Percentiles rank a stretch among this genome's conserved stretches.
Conservation (phyloP, 2,888 invertebrate genomes). For the Sturmia bella region DNA sequence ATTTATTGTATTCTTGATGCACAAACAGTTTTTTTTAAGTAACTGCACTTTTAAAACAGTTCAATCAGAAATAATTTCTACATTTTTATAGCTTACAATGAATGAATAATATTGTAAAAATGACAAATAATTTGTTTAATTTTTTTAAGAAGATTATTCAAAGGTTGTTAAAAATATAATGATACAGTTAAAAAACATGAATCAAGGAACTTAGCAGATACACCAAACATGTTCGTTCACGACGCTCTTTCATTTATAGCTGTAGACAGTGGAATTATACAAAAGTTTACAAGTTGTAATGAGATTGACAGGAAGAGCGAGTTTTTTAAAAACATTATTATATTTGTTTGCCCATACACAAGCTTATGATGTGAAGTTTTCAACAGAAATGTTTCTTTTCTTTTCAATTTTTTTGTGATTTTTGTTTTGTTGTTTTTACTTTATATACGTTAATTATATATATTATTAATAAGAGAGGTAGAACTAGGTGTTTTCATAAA, state of each 20-base stretch:
- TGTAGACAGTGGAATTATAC: constrained; percentile 15
- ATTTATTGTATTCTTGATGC: constrained; percentile 49
- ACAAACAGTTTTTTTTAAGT: constrained; percentile 49
- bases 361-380: constrained; percentile 40
- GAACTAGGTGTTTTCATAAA: constrained; percentile 46
- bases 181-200: constrained; percentile 53
- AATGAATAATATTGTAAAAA: constrained; percentile 44
- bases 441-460: constrained; percentile 55
- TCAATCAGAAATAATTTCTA: constrained; percentile 31
- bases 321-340: constrained; percentile 42
- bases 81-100: constrained; percentile 55
- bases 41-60: constrained; percentile 56
- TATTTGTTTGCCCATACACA: constrained; percentile 27
- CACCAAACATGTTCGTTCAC: constrained; percentile 3
- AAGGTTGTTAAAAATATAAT: constrained; percentile 37
- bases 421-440: constrained; percentile 47
- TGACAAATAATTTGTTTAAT: constrained; percentile 31
- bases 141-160: constrained; percentile 25
- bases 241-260: constrained; percentile 1
- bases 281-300: constrained; percentile 10
- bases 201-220: constrained; percentile 54
- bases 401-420: constrained; percentile 46
- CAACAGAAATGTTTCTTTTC: constrained; percentile 42
- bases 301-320: constrained; percentile 26
- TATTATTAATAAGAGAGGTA: constrained; percentile 66